phyloP scores from a whole-genome alignment of 2,888 invertebrate species.

The Arctia plantaginis region DNA sequence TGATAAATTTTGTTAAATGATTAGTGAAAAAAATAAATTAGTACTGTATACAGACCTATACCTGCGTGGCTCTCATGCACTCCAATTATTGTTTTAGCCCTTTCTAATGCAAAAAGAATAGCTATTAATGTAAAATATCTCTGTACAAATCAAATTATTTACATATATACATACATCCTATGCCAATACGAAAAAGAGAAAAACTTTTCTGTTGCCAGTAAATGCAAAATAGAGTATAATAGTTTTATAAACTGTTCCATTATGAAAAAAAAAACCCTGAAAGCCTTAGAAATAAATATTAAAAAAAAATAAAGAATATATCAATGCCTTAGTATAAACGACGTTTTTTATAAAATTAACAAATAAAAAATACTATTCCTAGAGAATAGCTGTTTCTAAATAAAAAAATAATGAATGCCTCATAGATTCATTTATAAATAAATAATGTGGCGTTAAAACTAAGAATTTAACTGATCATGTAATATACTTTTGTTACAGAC shows the following conservation, averaged over 20 bases:
- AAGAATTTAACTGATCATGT: background rate
- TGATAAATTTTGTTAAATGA: background rate
- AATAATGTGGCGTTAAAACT: background rate
- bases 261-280: slow-evolving; percentile 31
- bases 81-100: background rate
- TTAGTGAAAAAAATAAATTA: background rate
- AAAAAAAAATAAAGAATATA: background rate
- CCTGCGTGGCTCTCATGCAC: background rate
- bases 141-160: background rate
- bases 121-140: background rate
- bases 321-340: slow-evolving; percentile 10
- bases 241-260: slow-evolving; percentile 30
- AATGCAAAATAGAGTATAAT: slow-evolving; percentile 32
- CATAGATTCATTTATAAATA: background rate
- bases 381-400: background rate
- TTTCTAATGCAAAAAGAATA: background rate
- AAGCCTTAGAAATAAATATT: slow-evolving; percentile 22
- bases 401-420: background rate
- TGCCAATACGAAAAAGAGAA: slow-evolving; percentile 12
- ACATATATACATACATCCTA: background rate
- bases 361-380: background rate
- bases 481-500: background rate
- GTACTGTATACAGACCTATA: background rate
- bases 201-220: slow-evolving; percentile 34
- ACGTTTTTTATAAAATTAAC: background rate